Evolutionary conservation across 1,140 invertebrate species (phyloP).

Genomic region (Temnothorax curvispinosus): DNA sequence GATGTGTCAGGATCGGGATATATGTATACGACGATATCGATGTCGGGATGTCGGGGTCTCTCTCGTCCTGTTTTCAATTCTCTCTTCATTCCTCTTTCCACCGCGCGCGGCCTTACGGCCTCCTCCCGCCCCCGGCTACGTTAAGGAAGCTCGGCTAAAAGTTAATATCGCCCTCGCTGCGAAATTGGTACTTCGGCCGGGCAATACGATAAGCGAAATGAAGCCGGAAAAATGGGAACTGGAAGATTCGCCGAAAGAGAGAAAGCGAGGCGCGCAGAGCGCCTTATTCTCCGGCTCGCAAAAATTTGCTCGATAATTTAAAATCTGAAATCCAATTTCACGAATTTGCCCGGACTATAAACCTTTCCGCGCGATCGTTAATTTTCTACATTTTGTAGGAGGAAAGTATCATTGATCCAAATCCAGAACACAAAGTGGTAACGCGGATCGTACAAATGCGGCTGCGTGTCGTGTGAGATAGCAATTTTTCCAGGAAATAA

Average conservation of each 20-base stretch:
- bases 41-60: not conserved
- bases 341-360: not conserved
- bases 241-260: not conserved
- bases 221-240: slow-evolving; percentile 32
- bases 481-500: not conserved
- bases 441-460: not conserved
- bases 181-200: slow-evolving; percentile 43
- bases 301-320: slow-evolving; percentile 23
- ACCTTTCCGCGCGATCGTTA: not conserved
- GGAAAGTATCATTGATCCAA: not conserved
- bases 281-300: not conserved
- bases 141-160: slow-evolving; percentile 26
- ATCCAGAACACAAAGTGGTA: not conserved
- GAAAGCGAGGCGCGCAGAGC: not conserved
- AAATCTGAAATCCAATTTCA: slow-evolving; percentile 24
- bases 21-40: slow-evolving; percentile 3
- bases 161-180: slow-evolving; percentile 5
- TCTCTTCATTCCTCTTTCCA: not conserved
- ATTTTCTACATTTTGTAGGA: not conserved
- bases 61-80: slow-evolving; percentile 4
- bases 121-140: not conserved
- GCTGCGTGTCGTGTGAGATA: not conserved
- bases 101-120: not conserved
- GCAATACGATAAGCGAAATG: slow-evolving; percentile 26
- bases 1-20: slow-evolving; percentile 14